Percentiles rank a stretch among this genome's conserved stretches.
Evolutionary conservation across 1,140 invertebrate genomes (phyloP).

Genomic region (Dryas iulia): DNA sequence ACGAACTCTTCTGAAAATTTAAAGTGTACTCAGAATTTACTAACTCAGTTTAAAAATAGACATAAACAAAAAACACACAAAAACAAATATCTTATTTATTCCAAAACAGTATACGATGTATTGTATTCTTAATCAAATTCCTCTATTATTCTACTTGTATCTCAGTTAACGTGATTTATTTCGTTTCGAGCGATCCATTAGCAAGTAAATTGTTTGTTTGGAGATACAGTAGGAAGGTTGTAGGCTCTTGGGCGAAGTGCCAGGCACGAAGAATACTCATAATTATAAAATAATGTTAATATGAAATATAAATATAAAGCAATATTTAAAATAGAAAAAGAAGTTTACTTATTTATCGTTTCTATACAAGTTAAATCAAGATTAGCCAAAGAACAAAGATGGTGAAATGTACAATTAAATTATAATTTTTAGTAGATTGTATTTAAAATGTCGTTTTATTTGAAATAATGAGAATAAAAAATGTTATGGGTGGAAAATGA

Average conservation of each 20-base stretch:
- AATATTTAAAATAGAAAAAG: not conserved
- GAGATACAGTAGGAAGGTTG: constrained; percentile 29
- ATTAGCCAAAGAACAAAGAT: no score
- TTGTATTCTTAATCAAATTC: constrained; percentile 30
- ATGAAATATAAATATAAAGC: not conserved
- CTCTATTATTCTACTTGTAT: constrained; percentile 19
- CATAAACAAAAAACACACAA: not conserved
- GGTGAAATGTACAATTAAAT: no score
- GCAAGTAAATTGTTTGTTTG: constrained; percentile 35
- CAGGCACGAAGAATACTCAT: constrained; percentile 37
- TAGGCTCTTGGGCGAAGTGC: constrained; percentile 42
- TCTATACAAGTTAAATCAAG: no score
- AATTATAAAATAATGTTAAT: constrained; percentile 20
- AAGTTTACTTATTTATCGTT: not conserved
- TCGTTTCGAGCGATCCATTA: constrained; percentile 40
- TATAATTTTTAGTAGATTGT: no score
- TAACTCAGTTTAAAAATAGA: not conserved
- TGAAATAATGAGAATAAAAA: no score
- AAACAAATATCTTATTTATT: not conserved
- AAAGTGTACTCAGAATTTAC: not conserved
- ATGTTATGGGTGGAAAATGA: no score
- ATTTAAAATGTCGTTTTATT: no score
- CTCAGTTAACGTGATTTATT: constrained; percentile 36
- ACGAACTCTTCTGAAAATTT: no score
- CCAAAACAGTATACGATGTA: constrained; percentile 4